Conservation (phyloP, 2,888 invertebrate species). For the Synanthedon tipuliformis region DNA sequence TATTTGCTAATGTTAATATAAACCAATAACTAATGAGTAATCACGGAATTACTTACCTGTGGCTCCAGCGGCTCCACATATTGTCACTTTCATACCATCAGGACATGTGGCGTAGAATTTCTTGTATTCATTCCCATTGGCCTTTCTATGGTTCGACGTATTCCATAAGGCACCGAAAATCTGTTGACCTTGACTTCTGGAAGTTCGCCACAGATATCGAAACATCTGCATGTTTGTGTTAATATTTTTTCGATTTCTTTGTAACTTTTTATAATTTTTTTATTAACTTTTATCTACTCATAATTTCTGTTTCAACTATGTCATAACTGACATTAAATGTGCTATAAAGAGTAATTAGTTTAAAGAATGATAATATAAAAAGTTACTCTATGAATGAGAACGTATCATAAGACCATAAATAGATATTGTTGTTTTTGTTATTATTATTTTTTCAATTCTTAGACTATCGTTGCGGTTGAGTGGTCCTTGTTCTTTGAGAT, state of each 20-base stretch:
- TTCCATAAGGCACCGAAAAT: not conserved
- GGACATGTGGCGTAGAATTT: constrained; percentile 30
- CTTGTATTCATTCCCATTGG: not conserved
- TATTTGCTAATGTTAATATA: too few species aligned
- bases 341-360: too few species aligned
- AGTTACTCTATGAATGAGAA: too few species aligned
- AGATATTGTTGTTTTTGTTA: too few species aligned
- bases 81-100: constrained; percentile 64
- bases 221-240: not conserved
- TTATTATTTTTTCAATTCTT: too few species aligned
- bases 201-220: not conserved
- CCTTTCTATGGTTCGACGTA: not conserved
- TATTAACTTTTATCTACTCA: not conserved
- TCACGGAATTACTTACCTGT: constrained; percentile 29
- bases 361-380: too few species aligned
- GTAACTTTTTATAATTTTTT: not conserved
- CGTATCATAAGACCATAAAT: too few species aligned
- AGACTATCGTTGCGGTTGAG: too few species aligned
- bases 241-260: not conserved
- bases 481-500: too few species aligned
- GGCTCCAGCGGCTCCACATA: constrained; percentile 65
- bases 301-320: not conserved
- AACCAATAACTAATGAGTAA: too few species aligned
- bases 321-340: too few species aligned
- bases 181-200: not conserved